Conservation (phyloP, 2,888 invertebrate species). For the Cephonodes hylas region DNA sequence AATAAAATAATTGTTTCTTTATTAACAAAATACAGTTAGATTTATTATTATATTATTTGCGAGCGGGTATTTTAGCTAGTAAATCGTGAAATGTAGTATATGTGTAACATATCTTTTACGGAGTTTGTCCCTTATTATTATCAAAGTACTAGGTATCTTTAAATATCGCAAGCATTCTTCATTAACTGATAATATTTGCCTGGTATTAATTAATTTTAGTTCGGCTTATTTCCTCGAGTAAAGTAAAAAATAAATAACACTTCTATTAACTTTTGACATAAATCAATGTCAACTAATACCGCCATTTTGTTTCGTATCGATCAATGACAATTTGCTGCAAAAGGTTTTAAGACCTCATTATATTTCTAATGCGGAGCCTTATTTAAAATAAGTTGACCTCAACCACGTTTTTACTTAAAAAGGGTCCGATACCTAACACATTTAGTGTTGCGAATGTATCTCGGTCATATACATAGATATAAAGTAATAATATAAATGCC, state of each 20-base stretch:
- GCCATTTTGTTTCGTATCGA: neutral
- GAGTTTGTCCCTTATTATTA: too few relatives aligned
- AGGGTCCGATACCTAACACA: neutral
- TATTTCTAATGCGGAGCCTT: neutral
- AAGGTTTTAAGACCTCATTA: conserved; percentile 1
- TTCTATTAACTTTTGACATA: neutral
- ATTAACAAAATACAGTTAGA: neutral
- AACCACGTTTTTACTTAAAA: neutral
- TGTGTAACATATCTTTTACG: too few relatives aligned
- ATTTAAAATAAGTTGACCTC: neutral
- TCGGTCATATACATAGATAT: too few relatives aligned
- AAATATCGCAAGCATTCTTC: too few relatives aligned
- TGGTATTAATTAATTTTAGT: too few relatives aligned
- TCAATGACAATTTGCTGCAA: conserved; percentile 6
- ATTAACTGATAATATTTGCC: too few relatives aligned
- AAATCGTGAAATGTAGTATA: too few relatives aligned
- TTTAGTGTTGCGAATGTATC: neutral
- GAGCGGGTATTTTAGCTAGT: too few relatives aligned
- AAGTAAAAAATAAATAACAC: too few relatives aligned
- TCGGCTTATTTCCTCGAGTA: too few relatives aligned
- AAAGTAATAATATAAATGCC: neutral
- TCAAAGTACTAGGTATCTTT: too few relatives aligned
- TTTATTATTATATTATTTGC: neutral
- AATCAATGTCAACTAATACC: neutral
- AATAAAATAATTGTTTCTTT: neutral